These are phyloP conservation scores for Melipona beecheii DNA, from an alignment of 2,888 invertebrate genomes.

Conservation along the genomic window DNA sequence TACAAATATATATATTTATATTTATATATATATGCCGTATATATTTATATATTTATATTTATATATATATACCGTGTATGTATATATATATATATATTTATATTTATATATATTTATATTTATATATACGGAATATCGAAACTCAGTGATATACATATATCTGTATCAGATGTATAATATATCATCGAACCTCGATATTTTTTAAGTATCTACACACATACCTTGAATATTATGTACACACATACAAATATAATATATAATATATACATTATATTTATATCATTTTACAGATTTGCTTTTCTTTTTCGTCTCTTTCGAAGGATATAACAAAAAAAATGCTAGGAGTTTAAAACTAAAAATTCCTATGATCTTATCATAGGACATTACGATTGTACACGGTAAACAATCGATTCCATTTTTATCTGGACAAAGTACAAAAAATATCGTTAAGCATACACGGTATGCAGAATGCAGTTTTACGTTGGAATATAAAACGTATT, in stretches of 20 bases:
- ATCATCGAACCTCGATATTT: constrained; percentile 38
- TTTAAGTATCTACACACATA: constrained; percentile 34
- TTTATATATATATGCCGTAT: too few species aligned
- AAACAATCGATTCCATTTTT: constrained; percentile 43
- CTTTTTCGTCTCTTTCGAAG: not conserved
- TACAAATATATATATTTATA: constrained; percentile 26
- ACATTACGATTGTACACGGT: not conserved
- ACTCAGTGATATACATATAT: constrained; percentile 1
- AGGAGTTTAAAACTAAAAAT: not conserved
- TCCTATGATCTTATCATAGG: constrained; percentile 22
- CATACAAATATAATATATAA: constrained; percentile 58
- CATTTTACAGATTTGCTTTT: not conserved
- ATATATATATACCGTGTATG: too few species aligned
- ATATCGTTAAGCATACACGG: constrained; percentile 76
- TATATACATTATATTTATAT: constrained; percentile 53
- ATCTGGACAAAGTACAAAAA: constrained; percentile 76
- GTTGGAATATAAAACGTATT: constrained; percentile 61
- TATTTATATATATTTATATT: too few species aligned
- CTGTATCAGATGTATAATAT: not conserved
- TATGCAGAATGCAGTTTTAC: constrained; percentile 72
- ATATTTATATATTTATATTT: too few species aligned
- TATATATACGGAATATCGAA: too few species aligned
- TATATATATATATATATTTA: too few species aligned
- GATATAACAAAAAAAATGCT: constrained; percentile 5
- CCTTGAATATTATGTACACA: constrained; percentile 18